A percentile compares a stretch with the other conserved stretches of the same genome.
phyloP scores from a whole-genome alignment of 2,797 vertebrate genomes.

The Spondyliosoma cantharus region DNA sequence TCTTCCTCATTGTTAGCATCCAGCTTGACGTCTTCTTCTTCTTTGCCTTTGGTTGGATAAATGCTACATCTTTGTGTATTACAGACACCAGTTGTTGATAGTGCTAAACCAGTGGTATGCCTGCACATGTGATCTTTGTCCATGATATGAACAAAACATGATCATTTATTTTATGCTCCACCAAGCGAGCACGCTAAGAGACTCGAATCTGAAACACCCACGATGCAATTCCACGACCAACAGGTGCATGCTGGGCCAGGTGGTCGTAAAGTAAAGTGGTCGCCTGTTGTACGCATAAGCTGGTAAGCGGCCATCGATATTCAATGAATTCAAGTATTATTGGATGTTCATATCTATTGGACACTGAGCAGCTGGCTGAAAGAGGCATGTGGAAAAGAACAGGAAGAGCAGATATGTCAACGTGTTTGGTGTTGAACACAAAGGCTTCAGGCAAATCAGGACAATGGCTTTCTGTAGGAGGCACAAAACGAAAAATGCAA shows the following conservation, averaged over 20 bases:
- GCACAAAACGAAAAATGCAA: constrained; percentile 37
- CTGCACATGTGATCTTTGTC: too few relatives aligned
- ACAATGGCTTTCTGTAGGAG: constrained; percentile 39
- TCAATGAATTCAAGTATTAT: neutral
- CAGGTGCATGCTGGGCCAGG: neutral
- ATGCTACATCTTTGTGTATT: neutral
- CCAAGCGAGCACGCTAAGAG: neutral
- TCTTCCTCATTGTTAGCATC: too few relatives aligned
- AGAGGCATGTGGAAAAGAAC: constrained; percentile 14
- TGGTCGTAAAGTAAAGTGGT: neutral
- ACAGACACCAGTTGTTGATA: neutral
- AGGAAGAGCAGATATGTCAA: neutral
- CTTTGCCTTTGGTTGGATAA: neutral
- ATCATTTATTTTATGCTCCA: neutral
- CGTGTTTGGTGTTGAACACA: constrained; percentile 28
- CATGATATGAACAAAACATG: too few relatives aligned
- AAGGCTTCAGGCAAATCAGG: constrained; percentile 29
- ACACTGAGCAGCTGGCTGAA: neutral
- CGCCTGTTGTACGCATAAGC: neutral
- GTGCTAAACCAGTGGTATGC: too few relatives aligned
- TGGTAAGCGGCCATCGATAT: neutral
- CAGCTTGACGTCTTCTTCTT: neutral
- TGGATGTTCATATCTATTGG: neutral
- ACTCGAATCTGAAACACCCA: neutral
- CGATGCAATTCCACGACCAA: neutral